Percentiles rank a stretch among this genome's conserved stretches.
Evolutionary conservation across 2,113 vertebrate genomes (phyloP).

Genomic region (Brevimyrus niger): DNA sequence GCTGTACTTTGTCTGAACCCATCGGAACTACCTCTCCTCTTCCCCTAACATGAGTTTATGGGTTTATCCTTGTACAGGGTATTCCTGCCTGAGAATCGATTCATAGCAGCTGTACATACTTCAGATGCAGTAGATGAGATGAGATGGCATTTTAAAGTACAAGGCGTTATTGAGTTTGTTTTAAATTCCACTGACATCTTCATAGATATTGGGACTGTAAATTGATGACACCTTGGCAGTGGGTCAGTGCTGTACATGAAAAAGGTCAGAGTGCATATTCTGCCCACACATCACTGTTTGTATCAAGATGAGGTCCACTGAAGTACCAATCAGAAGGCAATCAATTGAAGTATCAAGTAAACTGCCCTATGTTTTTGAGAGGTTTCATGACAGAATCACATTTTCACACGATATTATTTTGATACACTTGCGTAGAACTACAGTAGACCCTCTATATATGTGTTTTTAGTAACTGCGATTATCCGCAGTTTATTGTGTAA

Average conservation of each 20-base stretch:
- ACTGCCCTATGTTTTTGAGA: neutral
- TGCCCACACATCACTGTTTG: neutral
- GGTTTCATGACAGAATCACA: neutral
- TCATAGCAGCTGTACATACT: neutral
- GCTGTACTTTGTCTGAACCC: neutral
- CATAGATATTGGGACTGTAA: neutral
- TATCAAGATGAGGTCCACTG: neutral
- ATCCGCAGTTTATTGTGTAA: neutral
- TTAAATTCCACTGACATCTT: neutral
- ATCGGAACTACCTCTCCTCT: neutral
- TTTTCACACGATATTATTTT: neutral
- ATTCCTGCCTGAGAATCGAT: neutral
- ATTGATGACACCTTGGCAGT: neutral
- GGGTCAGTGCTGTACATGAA: neutral
- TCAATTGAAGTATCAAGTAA: neutral
- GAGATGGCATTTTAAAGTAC: neutral
- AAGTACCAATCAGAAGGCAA: neutral
- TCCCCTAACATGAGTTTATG: neutral
- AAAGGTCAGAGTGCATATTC: neutral
- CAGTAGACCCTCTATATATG: neutral
- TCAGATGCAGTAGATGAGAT: neutral
- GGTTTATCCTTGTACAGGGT: neutral
- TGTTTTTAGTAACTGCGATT: neutral
- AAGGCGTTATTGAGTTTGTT: neutral
- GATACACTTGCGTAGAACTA: neutral